Percentiles rank a stretch among this genome's conserved stretches.
Conservation (phyloP, 2,113 vertebrate species). For the Mellivora capensis region DNA sequence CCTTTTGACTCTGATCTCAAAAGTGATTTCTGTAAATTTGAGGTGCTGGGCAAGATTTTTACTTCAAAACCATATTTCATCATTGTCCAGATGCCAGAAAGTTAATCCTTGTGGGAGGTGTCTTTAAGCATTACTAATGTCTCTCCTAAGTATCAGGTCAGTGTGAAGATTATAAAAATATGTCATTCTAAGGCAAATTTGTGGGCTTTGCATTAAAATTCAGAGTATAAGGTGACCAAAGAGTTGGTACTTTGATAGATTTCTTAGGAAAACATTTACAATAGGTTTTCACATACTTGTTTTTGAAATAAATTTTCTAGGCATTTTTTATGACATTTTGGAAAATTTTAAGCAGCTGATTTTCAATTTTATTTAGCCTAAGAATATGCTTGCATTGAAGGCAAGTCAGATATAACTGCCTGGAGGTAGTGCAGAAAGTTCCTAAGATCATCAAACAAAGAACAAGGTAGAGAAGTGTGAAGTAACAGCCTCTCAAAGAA, state of each 20-base stretch:
- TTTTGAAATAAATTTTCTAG: slow-evolving; percentile 30
- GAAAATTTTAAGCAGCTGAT: slow-evolving; percentile 44
- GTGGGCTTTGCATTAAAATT: slow-evolving; percentile 1
- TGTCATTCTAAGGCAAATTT: not conserved
- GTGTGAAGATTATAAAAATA: not conserved
- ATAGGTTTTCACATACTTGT: not conserved
- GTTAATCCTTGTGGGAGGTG: not conserved
- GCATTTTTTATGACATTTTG: slow-evolving; percentile 45
- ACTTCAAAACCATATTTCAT: not conserved
- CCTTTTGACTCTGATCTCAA: not conserved
- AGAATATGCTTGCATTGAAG: slow-evolving; percentile 20
- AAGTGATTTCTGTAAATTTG: not conserved
- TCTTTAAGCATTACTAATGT: not conserved
- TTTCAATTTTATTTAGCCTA: slow-evolving; percentile 61
- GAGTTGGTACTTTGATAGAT: not conserved
- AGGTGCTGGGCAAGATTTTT: not conserved
- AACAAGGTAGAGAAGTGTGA: not conserved
- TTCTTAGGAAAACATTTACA: not conserved
- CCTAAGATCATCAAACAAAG: not conserved
- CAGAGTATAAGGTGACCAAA: not conserved
- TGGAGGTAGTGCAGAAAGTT: slow-evolving; percentile 35
- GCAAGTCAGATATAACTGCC: slow-evolving; percentile 45
- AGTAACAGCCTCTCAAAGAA: not conserved
- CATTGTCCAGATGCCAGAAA: not conserved
- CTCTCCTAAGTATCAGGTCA: not conserved